A percentile compares a stretch with the other conserved stretches of the same genome.
Conservation (phyloP, 1,140 invertebrate species). For the Conus betulinus region DNA sequence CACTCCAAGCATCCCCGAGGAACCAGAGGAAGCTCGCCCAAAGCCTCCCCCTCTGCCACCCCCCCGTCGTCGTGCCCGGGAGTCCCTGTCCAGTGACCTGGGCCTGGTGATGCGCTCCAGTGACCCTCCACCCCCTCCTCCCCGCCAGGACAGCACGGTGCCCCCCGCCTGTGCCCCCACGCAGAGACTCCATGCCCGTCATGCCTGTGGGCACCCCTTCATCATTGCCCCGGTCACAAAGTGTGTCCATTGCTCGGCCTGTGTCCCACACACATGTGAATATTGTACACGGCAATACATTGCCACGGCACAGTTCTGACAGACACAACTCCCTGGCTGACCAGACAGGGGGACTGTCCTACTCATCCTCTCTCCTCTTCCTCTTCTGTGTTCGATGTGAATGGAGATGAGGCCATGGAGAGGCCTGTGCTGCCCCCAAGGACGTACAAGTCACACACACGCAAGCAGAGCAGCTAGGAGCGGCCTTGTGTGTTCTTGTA, state of each 20-base stretch:
- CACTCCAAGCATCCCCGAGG: constrained; percentile 34
- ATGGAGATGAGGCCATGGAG: constrained; percentile 50
- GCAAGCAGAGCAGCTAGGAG: constrained; percentile 65
- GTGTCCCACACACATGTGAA: constrained; percentile 37
- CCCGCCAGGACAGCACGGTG: constrained; percentile 62
- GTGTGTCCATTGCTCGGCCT: constrained; percentile 76
- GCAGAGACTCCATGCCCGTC: constrained; percentile 72
- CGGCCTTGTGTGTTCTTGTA: background rate
- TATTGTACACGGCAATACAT: constrained; percentile 19
- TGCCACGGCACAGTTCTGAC: constrained; percentile 58
- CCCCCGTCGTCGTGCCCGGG: constrained; percentile 58
- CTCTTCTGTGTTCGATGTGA: constrained; percentile 51
- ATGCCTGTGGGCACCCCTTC: constrained; percentile 71
- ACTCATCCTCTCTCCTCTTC: constrained; percentile 30
- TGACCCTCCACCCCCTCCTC: constrained; percentile 59
- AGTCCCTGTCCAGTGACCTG: constrained; percentile 72
- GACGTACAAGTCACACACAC: constrained; percentile 63
- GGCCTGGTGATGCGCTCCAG: constrained; percentile 73
- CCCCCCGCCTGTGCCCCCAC: constrained; percentile 76
- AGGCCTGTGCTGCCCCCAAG: constrained; percentile 66
- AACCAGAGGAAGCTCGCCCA: constrained; percentile 38
- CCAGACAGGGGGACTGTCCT: background rate
- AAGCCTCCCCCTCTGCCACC: constrained; percentile 62
- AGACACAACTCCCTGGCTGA: constrained; percentile 47
- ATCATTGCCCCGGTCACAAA: constrained; percentile 74